These are phyloP conservation scores for Tricholaema leucomelas DNA, from an alignment of 2,113 vertebrate species.

Conservation along the genomic window DNA sequence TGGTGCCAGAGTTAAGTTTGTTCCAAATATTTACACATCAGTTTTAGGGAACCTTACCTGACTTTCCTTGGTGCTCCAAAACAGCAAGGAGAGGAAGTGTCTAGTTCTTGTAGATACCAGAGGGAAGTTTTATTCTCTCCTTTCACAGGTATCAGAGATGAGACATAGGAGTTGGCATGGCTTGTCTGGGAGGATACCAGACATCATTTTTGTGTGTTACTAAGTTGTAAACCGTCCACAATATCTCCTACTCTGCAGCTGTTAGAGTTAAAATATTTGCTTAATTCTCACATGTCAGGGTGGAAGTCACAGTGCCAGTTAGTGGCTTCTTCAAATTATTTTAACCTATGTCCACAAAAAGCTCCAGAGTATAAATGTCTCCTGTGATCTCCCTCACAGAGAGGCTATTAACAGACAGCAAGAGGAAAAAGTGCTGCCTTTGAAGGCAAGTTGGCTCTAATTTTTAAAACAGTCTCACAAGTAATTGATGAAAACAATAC, in stretches of 20 bases:
- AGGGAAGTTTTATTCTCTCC: neutral
- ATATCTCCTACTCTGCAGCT: neutral
- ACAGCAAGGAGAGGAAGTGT: neutral
- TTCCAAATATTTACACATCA: neutral
- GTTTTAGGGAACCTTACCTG: neutral
- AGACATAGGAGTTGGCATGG: neutral
- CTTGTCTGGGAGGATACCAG: neutral
- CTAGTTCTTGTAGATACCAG: neutral
- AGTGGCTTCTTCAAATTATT: neutral
- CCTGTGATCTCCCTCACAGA: neutral
- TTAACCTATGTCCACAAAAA: neutral
- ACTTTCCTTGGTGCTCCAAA: neutral
- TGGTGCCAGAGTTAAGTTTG: neutral
- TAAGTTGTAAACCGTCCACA: neutral
- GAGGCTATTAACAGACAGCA: neutral
- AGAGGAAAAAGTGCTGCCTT: neutral
- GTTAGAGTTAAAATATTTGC: neutral
- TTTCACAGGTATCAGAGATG: neutral
- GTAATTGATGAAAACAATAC: neutral
- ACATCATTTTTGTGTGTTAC: neutral
- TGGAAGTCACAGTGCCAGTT: neutral
- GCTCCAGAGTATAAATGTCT: neutral
- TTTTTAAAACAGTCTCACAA: slow-evolving; percentile 15
- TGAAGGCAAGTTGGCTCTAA: neutral
- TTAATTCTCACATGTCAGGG: neutral